Evolutionary conservation across 1,140 invertebrate genomes (phyloP).

Genomic region (Drosophila simulans): DNA sequence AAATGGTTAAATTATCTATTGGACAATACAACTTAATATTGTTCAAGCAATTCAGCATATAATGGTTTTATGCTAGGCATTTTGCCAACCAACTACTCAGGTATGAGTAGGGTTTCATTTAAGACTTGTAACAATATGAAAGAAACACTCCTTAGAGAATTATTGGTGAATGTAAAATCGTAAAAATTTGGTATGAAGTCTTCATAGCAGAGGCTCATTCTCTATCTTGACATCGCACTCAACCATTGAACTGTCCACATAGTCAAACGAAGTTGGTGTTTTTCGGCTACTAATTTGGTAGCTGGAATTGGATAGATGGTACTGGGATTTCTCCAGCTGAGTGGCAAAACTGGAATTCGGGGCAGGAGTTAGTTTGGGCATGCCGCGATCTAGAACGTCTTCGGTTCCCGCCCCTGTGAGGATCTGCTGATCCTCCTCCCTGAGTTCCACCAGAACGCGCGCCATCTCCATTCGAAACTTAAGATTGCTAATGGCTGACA

Average conservation of each 20-base stretch:
- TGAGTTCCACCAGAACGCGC: slow-evolving; percentile 60
- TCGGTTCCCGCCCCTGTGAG: background rate
- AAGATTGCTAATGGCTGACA: slow-evolving; percentile 61
- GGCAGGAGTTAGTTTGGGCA: slow-evolving; percentile 46
- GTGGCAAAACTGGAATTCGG: slow-evolving; percentile 13
- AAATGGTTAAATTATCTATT: no score
- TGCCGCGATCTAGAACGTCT: background rate
- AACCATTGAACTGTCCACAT: slow-evolving; percentile 45
- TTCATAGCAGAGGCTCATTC: slow-evolving; percentile 56
- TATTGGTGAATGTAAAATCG: slow-evolving; percentile 5
- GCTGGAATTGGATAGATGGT: slow-evolving; percentile 7
- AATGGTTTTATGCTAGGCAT: no score
- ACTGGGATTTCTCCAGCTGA: background rate
- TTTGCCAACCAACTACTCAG: no score
- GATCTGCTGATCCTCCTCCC: slow-evolving; percentile 37
- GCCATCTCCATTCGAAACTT: slow-evolving; percentile 61
- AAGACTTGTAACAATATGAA: background rate
- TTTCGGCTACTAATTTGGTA: slow-evolving; percentile 1
- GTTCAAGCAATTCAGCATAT: no score
- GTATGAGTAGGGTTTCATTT: background rate
- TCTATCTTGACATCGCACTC: slow-evolving; percentile 76
- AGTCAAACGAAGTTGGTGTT: slow-evolving; percentile 16
- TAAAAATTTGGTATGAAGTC: slow-evolving; percentile 26
- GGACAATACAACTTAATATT: no score
- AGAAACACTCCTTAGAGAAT: background rate